These are phyloP conservation scores for Argynnis bischoffii DNA, from an alignment of 2,888 invertebrate species.

Conservation along the genomic window DNA sequence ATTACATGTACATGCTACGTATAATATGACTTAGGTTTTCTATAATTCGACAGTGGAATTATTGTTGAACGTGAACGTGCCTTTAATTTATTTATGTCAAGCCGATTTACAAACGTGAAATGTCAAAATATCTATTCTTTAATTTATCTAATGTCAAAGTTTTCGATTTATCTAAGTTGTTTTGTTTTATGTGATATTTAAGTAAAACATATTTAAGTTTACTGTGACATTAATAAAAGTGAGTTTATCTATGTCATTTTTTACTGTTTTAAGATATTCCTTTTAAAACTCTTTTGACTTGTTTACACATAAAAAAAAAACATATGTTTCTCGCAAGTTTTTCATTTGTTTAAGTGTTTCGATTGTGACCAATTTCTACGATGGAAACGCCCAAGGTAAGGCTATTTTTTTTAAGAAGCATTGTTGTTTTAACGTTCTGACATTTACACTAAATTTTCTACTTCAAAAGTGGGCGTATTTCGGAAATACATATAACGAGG, in stretches of 20 bases:
- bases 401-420: neutral
- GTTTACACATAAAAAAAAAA: slow-evolving; percentile 7
- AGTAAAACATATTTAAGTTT: neutral
- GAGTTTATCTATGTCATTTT: neutral
- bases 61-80: slow-evolving; percentile 1
- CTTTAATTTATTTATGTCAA: neutral
- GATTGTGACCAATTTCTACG: slow-evolving; percentile 57
- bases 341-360: slow-evolving; percentile 46
- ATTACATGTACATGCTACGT: neutral
- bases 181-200: slow-evolving; percentile 20
- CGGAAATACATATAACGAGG: neutral
- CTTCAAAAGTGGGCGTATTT: neutral
- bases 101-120: slow-evolving; percentile 2
- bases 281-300: neutral
- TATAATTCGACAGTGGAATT: neutral
- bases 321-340: slow-evolving; percentile 18
- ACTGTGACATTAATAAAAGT: neutral
- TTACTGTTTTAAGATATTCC: neutral
- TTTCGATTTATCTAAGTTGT: slow-evolving; percentile 26
- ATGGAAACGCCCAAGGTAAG: slow-evolving; percentile 78
- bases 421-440: neutral
- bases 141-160: slow-evolving; percentile 25
- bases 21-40: neutral
- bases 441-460: neutral
- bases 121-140: slow-evolving; percentile 16